These are phyloP conservation scores for Drosophila willistoni DNA, from an alignment of 1,140 invertebrate species.

Conservation along the genomic window DNA sequence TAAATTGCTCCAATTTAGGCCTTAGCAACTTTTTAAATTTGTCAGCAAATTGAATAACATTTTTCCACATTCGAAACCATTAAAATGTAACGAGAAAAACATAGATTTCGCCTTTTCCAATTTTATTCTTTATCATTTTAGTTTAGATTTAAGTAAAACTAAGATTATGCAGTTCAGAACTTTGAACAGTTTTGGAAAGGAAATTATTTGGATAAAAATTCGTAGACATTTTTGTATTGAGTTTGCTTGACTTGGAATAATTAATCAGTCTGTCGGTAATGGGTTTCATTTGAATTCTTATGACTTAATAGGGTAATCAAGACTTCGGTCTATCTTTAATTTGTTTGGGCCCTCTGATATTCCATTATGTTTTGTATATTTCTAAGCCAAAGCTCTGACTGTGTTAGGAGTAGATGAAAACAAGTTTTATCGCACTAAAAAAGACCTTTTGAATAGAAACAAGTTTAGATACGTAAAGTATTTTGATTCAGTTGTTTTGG, in stretches of 20 bases:
- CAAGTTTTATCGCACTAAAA: slow-evolving; percentile 11
- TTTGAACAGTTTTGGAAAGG: too few relatives aligned
- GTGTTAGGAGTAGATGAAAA: slow-evolving; percentile 7
- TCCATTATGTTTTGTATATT: neutral
- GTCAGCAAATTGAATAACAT: slow-evolving; percentile 1
- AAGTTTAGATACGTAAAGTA: slow-evolving; percentile 10
- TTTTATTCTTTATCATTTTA: too few relatives aligned
- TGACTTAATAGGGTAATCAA: neutral
- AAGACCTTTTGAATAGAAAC: slow-evolving; percentile 8
- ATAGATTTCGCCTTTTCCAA: neutral
- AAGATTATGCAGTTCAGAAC: too few relatives aligned
- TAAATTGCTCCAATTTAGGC: neutral
- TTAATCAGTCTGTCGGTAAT: too few relatives aligned
- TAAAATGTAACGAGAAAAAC: too few relatives aligned
- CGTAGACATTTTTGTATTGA: too few relatives aligned
- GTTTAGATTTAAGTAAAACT: too few relatives aligned
- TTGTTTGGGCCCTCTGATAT: neutral
- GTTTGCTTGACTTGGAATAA: too few relatives aligned
- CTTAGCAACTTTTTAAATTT: neutral
- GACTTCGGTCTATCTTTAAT: neutral
- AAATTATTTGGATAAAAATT: too few relatives aligned
- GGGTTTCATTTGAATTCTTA: too few relatives aligned
- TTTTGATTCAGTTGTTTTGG: slow-evolving; percentile 38
- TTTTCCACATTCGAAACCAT: neutral
- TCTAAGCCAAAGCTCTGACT: neutral